Percentiles rank a stretch among this genome's conserved stretches.
Evolutionary conservation across 2,888 invertebrate species (phyloP).

Genomic region (Penaeus monodon): DNA sequence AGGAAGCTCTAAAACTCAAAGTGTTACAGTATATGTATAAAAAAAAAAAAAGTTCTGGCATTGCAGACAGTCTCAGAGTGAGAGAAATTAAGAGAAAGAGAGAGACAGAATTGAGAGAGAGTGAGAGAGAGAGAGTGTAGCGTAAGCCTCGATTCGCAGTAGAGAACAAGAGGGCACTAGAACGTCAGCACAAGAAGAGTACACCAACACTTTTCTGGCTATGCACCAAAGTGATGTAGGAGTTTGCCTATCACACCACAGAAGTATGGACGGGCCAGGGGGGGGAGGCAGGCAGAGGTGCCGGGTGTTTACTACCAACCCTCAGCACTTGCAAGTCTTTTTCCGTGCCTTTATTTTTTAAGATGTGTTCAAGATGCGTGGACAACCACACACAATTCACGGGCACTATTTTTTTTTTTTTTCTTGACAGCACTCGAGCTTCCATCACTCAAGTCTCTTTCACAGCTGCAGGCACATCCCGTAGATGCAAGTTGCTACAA

Average conservation of each 20-base stretch:
- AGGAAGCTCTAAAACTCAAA: no score
- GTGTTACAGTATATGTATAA: no score
- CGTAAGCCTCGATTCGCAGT: slow-evolving; percentile 22
- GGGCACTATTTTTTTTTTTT: slow-evolving; percentile 31
- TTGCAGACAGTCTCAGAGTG: no score
- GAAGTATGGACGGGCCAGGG: slow-evolving; percentile 53
- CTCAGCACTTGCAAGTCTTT: slow-evolving; percentile 31
- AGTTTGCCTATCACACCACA: slow-evolving; percentile 56
- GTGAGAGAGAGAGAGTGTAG: neutral
- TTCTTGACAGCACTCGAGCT: slow-evolving; percentile 44
- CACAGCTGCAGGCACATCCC: slow-evolving; percentile 45
- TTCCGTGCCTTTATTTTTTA: slow-evolving; percentile 27
- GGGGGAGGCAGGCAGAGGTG: slow-evolving; percentile 43
- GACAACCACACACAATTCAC: slow-evolving; percentile 29
- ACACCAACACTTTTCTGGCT: slow-evolving; percentile 40
- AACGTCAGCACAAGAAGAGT: slow-evolving; percentile 29
- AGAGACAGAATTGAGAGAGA: no score
- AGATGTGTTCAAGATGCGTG: slow-evolving; percentile 18
- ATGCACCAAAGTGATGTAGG: slow-evolving; percentile 50
- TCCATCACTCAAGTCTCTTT: slow-evolving; percentile 48
- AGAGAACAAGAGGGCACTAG: slow-evolving; percentile 27
- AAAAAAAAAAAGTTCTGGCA: no score
- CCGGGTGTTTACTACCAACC: slow-evolving; percentile 3
- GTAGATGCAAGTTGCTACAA: neutral
- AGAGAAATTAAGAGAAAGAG: no score